These are phyloP conservation scores for Platysteira castanea DNA, from an alignment of 2,113 vertebrate genomes.

Conservation along the genomic window DNA sequence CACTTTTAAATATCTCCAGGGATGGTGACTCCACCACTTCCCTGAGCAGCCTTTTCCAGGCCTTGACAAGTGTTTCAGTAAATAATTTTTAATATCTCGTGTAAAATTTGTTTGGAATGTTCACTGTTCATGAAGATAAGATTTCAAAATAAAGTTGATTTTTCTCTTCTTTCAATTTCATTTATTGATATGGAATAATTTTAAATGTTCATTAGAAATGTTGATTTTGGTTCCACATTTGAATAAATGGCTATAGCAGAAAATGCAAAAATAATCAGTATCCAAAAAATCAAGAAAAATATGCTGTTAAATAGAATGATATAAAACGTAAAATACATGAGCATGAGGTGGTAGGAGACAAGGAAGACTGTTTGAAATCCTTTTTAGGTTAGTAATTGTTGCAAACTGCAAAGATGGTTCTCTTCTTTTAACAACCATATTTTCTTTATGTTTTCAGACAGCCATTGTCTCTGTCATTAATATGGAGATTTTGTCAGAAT, in stretches of 20 bases:
- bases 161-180: neutral
- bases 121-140: neutral
- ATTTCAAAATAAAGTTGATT: neutral
- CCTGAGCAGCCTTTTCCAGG: neutral
- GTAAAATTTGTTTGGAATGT: neutral
- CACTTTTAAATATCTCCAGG: neutral
- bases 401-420: neutral
- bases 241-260: neutral
- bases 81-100: neutral
- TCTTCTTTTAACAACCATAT: neutral
- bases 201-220: neutral
- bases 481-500: neutral
- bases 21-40: too few species aligned
- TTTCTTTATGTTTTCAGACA: neutral
- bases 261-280: neutral
- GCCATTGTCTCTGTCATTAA: neutral
- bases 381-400: neutral
- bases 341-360: neutral
- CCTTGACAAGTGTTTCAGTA: neutral
- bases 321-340: neutral
- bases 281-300: neutral
- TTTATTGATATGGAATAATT: neutral
- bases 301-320: neutral
- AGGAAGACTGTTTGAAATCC: neutral
- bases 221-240: neutral